phyloP scores from a whole-genome alignment of 2,113 vertebrate species.

The Oophaga pumilio region DNA sequence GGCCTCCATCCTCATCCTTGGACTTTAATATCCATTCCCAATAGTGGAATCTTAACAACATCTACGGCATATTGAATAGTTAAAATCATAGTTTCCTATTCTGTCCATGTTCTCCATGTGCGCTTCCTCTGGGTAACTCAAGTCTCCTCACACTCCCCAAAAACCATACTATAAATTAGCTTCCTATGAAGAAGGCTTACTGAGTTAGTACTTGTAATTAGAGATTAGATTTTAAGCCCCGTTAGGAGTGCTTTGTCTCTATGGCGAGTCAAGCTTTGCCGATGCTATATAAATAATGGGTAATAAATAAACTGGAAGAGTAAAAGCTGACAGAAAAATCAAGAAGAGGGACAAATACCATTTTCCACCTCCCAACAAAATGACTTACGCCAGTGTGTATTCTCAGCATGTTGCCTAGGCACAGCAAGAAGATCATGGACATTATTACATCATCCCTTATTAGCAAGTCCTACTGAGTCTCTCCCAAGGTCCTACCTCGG shows the following conservation, averaged over 20 bases:
- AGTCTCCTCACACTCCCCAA: background rate
- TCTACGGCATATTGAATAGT: too few species aligned
- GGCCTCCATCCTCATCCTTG: too few species aligned
- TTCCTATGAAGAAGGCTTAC: background rate
- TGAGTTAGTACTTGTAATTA: background rate
- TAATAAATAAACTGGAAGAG: background rate
- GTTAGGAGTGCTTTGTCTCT: background rate
- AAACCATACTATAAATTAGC: background rate
- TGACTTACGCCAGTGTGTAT: constrained; percentile 22
- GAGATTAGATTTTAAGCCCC: background rate
- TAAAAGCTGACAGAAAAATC: background rate
- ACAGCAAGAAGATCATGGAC: constrained; percentile 48
- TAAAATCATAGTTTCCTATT: background rate
- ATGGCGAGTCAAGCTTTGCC: background rate
- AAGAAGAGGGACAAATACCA: background rate
- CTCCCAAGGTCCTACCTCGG: constrained; percentile 52
- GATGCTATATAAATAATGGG: background rate
- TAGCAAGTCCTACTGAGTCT: constrained; percentile 53
- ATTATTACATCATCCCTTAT: constrained; percentile 57
- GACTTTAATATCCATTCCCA: background rate
- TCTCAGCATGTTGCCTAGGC: constrained; percentile 14
- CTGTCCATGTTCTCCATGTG: background rate
- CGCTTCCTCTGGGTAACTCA: background rate
- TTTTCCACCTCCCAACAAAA: background rate
- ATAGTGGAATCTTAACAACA: background rate